A percentile compares a stretch with the other conserved stretches of the same genome.
phyloP scores from a whole-genome alignment of 1,140 invertebrate genomes.

The Magallana gigas region DNA sequence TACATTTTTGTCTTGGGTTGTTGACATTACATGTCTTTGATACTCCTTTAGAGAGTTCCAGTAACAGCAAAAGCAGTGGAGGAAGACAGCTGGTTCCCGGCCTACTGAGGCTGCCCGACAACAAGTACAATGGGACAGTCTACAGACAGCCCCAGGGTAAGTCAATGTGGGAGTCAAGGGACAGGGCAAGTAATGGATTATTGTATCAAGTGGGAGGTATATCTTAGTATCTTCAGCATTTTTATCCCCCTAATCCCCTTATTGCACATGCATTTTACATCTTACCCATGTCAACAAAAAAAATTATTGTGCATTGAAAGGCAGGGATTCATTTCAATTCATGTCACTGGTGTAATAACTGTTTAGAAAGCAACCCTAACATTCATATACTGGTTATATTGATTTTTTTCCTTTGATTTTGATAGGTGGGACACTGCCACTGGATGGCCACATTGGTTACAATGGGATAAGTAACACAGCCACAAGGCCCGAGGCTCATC shows the following conservation, averaged over 20 bases:
- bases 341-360: too few relatives aligned
- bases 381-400: background rate
- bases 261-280: too few relatives aligned
- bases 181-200: too few relatives aligned
- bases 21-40: background rate
- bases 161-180: background rate
- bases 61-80: slow-evolving; percentile 53
- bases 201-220: too few relatives aligned
- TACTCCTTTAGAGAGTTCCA: slow-evolving; percentile 42
- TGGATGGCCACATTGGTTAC: slow-evolving; percentile 33
- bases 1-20: background rate
- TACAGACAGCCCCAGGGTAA: slow-evolving; percentile 45
- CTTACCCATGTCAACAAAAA: too few relatives aligned
- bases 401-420: background rate
- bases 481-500: slow-evolving; percentile 60
- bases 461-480: slow-evolving; percentile 23
- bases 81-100: slow-evolving; percentile 68
- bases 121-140: slow-evolving; percentile 38
- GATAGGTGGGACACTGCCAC: slow-evolving; percentile 18
- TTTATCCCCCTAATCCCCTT: too few relatives aligned
- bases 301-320: too few relatives aligned
- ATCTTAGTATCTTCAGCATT: too few relatives aligned
- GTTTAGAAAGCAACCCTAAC: background rate
- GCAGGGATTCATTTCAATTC: too few relatives aligned
- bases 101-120: slow-evolving; percentile 63